Base-by-base conservation (phyloP, 2,888 invertebrate species). In the Drosophila falleni region DNA sequence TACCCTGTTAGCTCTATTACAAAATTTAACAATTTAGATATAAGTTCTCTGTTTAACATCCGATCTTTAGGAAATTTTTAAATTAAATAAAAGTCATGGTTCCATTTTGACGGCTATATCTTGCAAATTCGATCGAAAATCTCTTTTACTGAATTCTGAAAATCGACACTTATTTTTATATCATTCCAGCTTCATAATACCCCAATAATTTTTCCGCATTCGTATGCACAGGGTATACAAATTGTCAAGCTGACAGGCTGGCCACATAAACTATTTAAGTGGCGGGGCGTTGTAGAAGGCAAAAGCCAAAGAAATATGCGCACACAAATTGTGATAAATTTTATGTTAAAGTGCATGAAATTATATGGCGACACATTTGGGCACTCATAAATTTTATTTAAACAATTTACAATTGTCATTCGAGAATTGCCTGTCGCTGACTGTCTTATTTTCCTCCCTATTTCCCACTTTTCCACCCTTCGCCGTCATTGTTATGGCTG, bases 251-350 rank as follows among this genome's bases (percentile, higher is more conserved):
- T 67, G 51, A 23, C 68, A 41, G 41, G 13, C 63, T 26, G 67
- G 35, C 37, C 47, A 67, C 37, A 83, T 71, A 80, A 80, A 81
- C 70, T 81, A 79, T 69, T 71, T 63, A 80, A 79, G 65, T 79
- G 70, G 62, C n/a, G 50, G 67, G 66, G 68, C 46, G 70, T 60
- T 56, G 41, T 51, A 41, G 50, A 26, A 53, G 74, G 77, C 74
- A 64, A 69, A 56, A 67, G 50, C 64, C 68, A 68, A 64, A 87
- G 85, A 87, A 80, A 85, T 81, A 87, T 87, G 86, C 74, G 74
- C 80, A 78, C 89, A 87, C 89, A 90, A 90, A 91, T 91, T 90
- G 91, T 91, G 90, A 90, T 90, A 91, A 91, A 90, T 90, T 84
- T 89, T 87, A 89, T 87, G 83, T 82, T 90, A 90, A 90, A 90